Evolutionary conservation across 1,140 invertebrate species (phyloP), one percentile per base, ranked within the genome.

Genomic region (Drosophila sproati): DNA sequence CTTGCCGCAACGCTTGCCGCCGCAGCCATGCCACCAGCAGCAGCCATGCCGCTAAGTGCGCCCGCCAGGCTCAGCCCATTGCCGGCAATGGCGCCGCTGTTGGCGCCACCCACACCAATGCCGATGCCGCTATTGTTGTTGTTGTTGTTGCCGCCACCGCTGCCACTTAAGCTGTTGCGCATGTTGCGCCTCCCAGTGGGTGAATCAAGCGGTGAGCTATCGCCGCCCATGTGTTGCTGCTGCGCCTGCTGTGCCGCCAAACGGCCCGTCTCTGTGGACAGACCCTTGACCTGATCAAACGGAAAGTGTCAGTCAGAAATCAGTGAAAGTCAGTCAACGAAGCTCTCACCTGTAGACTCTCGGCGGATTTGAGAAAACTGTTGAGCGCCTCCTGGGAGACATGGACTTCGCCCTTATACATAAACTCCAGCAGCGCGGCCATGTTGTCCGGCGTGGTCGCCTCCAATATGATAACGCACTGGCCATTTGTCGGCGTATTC

Each of bases 391-490:
- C 96, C 93, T 98, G 97, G 80, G 96, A 97, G 73, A 98, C 96
- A 92, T 98, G 96, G 72, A 98, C 97, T 93, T 98, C 97, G 6
- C 97, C 97, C 92, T 97, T 97, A 94, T 98, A 98, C 97, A 98
- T 98, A 93, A 98, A 98, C 93, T 98, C 97, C 61, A 98, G 94
- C 48, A 98, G 94, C 5, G 97, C 97, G 66, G 96, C 95, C 96
- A 98, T 97, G 93, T 98, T 97, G 82, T 96, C 95, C 43, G 97
- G 96, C 69, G 95, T 95, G 66, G 97, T 98, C 62, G 97, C 97
- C 93, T 98, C 97, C 89, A 98, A 94, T 88, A 98, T 97, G 80
- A 98, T 96, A 82, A 97, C 95, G 82, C 96, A 95, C 82, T 95
- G 95, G 74, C 96, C 96, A 82, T 96, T 96, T 93, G 96, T 96